Conservation (phyloP, 2,113 vertebrate genomes). For the Aldabrachelys gigantea region DNA sequence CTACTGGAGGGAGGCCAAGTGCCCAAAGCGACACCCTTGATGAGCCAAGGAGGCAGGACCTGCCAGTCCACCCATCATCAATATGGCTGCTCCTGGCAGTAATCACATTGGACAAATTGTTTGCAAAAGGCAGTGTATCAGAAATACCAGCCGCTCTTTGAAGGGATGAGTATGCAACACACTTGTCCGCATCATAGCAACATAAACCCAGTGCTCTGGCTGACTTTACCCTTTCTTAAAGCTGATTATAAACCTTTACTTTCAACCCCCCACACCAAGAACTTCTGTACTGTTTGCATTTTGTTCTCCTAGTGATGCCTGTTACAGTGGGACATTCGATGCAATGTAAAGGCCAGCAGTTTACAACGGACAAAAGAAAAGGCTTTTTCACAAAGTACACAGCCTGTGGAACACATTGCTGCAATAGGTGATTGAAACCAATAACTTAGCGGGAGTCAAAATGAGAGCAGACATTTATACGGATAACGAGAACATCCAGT, state of each 20-base stretch:
- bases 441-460: background rate
- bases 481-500: background rate
- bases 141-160: fast-evolving
- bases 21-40: background rate
- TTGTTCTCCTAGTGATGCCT: fast-evolving
- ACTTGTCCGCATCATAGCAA: fast-evolving
- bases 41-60: background rate
- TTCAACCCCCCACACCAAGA: fast-evolving
- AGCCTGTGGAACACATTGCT: background rate
- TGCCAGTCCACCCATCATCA: background rate
- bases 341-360: fast-evolving
- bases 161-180: background rate
- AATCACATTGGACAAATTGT: background rate
- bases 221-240: background rate
- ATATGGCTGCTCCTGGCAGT: too few relatives aligned
- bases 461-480: background rate
- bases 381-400: background rate
- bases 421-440: fast-evolving
- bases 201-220: fast-evolving
- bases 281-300: background rate
- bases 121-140: fast-evolving
- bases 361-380: background rate
- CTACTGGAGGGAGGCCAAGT: background rate
- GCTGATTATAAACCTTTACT: fast-evolving
- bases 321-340: fast-evolving